These are phyloP conservation scores for Shargacucullia verbasci DNA, from an alignment of 2,888 invertebrate species.

Conservation along the genomic window DNA sequence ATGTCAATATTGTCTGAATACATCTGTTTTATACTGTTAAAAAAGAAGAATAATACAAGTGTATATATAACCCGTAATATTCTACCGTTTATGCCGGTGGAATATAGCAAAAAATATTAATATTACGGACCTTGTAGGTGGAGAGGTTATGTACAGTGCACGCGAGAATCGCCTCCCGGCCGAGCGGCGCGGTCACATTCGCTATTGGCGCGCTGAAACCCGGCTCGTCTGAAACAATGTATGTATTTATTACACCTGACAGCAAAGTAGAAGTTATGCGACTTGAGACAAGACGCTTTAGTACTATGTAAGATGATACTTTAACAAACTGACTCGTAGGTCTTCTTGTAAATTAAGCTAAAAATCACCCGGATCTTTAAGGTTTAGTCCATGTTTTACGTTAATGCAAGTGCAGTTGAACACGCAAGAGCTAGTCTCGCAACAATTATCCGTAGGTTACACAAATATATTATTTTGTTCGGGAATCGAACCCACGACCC, in stretches of 20 bases:
- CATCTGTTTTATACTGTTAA: no score
- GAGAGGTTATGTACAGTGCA: conserved; percentile 95
- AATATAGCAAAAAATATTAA: conserved; percentile 15
- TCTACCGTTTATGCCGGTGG: neutral
- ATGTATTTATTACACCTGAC: conserved; percentile 33
- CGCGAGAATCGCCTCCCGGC: conserved; percentile 94
- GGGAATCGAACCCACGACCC: no score
- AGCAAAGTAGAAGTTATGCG: conserved; percentile 7
- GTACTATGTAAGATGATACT: neutral
- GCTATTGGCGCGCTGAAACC: conserved; percentile 94
- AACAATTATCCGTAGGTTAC: no score
- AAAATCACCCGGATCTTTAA: no score
- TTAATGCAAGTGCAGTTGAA: no score
- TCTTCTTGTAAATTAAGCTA: no score
- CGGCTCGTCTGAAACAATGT: conserved; percentile 91
- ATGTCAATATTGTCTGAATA: no score
- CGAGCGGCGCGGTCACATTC: conserved; percentile 95
- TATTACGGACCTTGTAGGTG: conserved; percentile 92
- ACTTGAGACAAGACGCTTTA: neutral
- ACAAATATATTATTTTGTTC: no score
- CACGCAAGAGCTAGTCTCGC: no score
- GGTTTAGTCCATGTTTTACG: no score
- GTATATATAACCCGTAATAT: neutral
- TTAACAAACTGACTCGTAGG: no score
- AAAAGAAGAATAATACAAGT: no score